Evolutionary conservation across 2,888 invertebrate genomes (phyloP), one percentile per base, ranked within the genome.

Genomic region (Linnaemya tessellans): DNA sequence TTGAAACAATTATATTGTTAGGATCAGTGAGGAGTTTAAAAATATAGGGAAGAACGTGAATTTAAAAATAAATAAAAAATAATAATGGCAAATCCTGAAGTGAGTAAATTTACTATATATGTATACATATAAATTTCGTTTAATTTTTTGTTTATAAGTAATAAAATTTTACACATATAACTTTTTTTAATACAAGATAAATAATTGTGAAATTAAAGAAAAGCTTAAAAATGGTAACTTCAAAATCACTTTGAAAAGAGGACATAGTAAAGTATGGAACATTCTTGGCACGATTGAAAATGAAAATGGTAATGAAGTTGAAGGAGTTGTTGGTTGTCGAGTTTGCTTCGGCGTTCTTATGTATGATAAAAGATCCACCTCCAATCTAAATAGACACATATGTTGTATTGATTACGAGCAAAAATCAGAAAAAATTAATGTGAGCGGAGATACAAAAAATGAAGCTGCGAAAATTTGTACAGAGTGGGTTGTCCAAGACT

Each of bases 261-360:
- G 46, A 7, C 25, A 22, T 46, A 65, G 30, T 25, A 65, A 65
- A n/a, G 9, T 65, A 46, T 65, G 43, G 49, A 65, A 65, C 18
- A 30, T 65, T 46, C 25, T 65, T 7, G 49, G 49, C 1, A 64
- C 8, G 25, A 64, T 46, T 22, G 43, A 43, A 58, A 22, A 60
- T 9, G 64, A 43, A 58, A 22, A 60, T 41, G 46, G 49, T n/a
- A 9, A 60, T 5, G 60, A 73, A 43, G n/a, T n/a, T n/a, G 25
- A 73, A 60, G 13, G 22, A 73, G 60, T 73, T 3, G 58, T 60
- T 70, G 56, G 73, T 46, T 73, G 73, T 18, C 41, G 73, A 25
- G 1, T 30, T 73, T 73, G 49, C 15, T 70, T 70, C 20, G 46
- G 7, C 30, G 60, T 60, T 46, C 30, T 58, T 35, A 73, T 60